Conservation (phyloP, 2,888 invertebrate species). For the Plagodis dolabraria region DNA sequence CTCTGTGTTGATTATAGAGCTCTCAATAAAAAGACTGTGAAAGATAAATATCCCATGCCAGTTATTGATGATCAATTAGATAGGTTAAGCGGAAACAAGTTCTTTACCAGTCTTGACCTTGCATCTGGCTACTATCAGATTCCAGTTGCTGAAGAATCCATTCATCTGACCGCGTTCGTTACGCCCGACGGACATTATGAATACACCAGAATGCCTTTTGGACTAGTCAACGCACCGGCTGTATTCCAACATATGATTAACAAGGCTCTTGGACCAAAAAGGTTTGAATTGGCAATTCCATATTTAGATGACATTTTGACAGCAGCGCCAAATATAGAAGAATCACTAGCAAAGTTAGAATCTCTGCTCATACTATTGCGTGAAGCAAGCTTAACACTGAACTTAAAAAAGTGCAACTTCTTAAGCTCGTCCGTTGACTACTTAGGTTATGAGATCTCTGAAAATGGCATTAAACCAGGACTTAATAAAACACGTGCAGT, state of each 20-base stretch:
- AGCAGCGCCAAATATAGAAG: constrained; percentile 21
- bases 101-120: constrained; percentile 37
- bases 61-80: constrained; percentile 39
- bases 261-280: constrained; percentile 30
- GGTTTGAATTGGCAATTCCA: constrained; percentile 7
- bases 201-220: constrained; percentile 27
- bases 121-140: constrained; percentile 40
- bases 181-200: constrained; percentile 42
- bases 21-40: constrained; percentile 1
- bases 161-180: constrained; percentile 34
- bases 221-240: constrained; percentile 39
- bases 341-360: constrained; percentile 33
- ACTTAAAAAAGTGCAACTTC: constrained; percentile 44
- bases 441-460: constrained; percentile 41
- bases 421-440: constrained; percentile 39
- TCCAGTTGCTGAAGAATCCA: constrained; percentile 31
- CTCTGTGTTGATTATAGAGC: constrained; percentile 1
- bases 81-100: constrained; percentile 28
- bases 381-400: constrained; percentile 35
- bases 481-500: constrained; percentile 25
- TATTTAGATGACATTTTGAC: constrained; percentile 45
- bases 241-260: constrained; percentile 42
- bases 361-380: constrained; percentile 21
- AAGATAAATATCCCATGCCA: constrained; percentile 37
- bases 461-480: constrained; percentile 39